Conservation (phyloP, 2,113 vertebrate species). For the Salvator merianae region DNA sequence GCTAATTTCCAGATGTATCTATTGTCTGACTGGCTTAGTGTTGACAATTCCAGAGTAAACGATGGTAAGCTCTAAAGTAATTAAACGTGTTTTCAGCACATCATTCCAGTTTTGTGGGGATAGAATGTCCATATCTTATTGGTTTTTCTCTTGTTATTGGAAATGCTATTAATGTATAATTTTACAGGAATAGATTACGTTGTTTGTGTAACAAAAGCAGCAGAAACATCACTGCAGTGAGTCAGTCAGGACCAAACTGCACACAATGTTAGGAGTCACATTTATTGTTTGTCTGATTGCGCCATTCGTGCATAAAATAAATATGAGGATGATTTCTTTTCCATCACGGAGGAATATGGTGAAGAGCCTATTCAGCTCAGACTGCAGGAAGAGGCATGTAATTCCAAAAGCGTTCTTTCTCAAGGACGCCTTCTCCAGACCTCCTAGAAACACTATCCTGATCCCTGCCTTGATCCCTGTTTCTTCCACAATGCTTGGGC, state of each 20-base stretch:
- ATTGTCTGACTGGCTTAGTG: not conserved
- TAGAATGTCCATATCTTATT: not conserved
- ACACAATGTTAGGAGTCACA: not conserved
- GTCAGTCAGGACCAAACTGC: slow-evolving; percentile 1
- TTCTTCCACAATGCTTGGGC: no score
- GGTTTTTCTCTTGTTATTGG: not conserved
- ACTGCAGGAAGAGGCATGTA: no score
- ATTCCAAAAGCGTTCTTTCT: no score
- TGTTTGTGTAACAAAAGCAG: slow-evolving; percentile 8
- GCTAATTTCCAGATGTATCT: not conserved
- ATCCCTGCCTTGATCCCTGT: no score
- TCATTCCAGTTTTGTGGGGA: not conserved
- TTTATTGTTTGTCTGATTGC: not conserved
- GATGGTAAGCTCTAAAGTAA: not conserved
- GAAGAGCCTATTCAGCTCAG: no score
- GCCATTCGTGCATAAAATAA: not conserved
- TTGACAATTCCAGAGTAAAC: slow-evolving; percentile 13
- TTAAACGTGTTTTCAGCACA: slow-evolving; percentile 27
- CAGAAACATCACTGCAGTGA: not conserved
- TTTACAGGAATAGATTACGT: not conserved
- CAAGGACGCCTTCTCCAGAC: no score
- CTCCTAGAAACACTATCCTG: no score
- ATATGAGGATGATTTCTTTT: not conserved
- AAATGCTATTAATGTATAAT: not conserved
- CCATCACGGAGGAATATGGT: no score